Evolutionary conservation across 2,113 vertebrate genomes (phyloP), one percentile per base, ranked within the genome.

Genomic region (Puffinus mauretanicus): DNA sequence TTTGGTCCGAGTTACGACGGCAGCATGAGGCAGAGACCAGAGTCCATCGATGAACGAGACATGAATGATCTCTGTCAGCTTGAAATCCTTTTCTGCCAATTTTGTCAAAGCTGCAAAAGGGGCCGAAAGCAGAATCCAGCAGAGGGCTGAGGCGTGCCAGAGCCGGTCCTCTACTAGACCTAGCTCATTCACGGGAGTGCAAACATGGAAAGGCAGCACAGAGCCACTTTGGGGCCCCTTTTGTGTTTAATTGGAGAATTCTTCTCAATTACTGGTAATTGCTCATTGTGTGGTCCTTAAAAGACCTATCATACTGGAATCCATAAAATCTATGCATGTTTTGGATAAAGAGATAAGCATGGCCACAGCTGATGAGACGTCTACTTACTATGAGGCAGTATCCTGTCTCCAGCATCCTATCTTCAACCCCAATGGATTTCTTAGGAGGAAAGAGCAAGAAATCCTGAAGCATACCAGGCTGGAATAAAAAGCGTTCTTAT

Each of bases 31-130:
- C 6, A 76, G 27, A 73, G 25, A 14, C 15, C 3, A 3, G 27
- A 5, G 46, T 10, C 25, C 1, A 1, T 26, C 1, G 0, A 10
- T 18, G 32, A 60, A 22, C 0, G 0, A 46, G 73, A 36, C 27
- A 46, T 2, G 10, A 76, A 79, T 34, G 10, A 49, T n/a, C 38
- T 82, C 79, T 44, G 47, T 12, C 47, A 60, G 52, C n/a, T 46
- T 76, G 44, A 80, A 91, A 80, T 32, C 20, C 15, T 55, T 24
- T 36, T 60, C 12, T 55, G 32, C 12, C 30, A 54, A 5, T 69
- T 83, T n/a, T 42, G 20, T 27, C 57, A 76, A 71, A 72, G n/a
- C 38, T 85, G 79, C 57, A 82, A 44, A 62, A 75, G 30, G 15
- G 8, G 9, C 5, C 1, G 2, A 88, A 90, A 88, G n/a, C 5